Evolutionary conservation across 1,140 invertebrate species (phyloP), one percentile per base, ranked within the genome.

Genomic region (Dendrolimus kikuchii): DNA sequence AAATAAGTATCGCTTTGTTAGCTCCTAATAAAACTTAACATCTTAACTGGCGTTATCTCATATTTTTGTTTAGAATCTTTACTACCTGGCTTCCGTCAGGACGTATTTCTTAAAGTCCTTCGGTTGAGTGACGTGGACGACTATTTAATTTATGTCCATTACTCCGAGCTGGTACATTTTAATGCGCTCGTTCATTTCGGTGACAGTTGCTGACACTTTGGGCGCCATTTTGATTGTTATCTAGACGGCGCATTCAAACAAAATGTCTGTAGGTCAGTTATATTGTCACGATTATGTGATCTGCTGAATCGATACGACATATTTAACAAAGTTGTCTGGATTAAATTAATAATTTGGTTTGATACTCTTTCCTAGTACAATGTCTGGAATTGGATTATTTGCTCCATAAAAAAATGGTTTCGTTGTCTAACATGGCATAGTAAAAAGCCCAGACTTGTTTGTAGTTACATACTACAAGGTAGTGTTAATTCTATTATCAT

Each of bases 71-170:
- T 74, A 52, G 62, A 61, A 86, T 86, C 80, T 86, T 81, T 71
- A 83, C 75, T 86, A 83, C 81, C 81, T 86, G 80, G 74, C 81
- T 86, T 81, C 77, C 75, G 77, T 75, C 77, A 72, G 63, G 67
- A 61, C 53, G 65, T 71, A 73, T 79, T 67, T 75, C 71, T 71
- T 68, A 38, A 74, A 59, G 60, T 77, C 78, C 76, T 78, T 67
- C 57, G 60, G 51, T 60, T 83, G 79, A 82, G 67, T 81, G 78
- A 81, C 81, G 65, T 74, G 65, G 69, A 78, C 58, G 74, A 68
- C 74, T 69, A 68, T 81, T 75, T 85, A 85, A 85, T 82, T 85
- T 85, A 85, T 82, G 78, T 80, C 73, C 66, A 74, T 75, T 77
- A 74, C 70, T 68, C 57, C 59, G 58, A 67, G 60, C 64, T 53